phyloP scores from a whole-genome alignment of 2,113 vertebrate species.

The Microtus ochrogaster region DNA sequence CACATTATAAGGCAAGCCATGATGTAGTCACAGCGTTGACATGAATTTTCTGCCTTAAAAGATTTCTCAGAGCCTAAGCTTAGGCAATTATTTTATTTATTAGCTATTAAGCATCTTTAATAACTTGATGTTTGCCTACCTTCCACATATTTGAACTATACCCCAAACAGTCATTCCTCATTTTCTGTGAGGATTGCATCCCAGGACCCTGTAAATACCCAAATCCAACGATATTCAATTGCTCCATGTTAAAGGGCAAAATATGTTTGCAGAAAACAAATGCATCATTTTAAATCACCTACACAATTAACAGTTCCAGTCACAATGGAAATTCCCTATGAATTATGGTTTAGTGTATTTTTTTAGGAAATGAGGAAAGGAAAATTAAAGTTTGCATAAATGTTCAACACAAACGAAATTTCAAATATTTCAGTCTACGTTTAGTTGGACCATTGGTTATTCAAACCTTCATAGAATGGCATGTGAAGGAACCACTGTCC shows the following conservation, averaged over 20 bases:
- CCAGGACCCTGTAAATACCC: background rate
- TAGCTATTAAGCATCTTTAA: background rate
- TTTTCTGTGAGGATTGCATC: background rate
- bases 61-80: background rate
- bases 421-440: background rate
- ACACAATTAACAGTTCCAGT: background rate
- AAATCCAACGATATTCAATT: background rate
- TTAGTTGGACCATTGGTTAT: background rate
- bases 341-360: background rate
- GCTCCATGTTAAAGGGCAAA: background rate
- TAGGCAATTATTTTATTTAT: background rate
- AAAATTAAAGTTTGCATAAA: background rate
- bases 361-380: background rate
- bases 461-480: background rate
- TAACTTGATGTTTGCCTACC: background rate
- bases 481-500: background rate
- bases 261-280: background rate
- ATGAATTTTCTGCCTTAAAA: background rate
- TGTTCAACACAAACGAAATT: background rate
- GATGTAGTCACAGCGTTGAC: background rate
- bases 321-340: background rate
- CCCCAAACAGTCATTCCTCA: too few species aligned
- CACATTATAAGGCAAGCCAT: background rate
- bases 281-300: background rate
- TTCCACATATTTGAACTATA: background rate